These are phyloP conservation scores for Brachypteracias leptosomus DNA, from an alignment of 2,113 vertebrate genomes.

Conservation along the genomic window DNA sequence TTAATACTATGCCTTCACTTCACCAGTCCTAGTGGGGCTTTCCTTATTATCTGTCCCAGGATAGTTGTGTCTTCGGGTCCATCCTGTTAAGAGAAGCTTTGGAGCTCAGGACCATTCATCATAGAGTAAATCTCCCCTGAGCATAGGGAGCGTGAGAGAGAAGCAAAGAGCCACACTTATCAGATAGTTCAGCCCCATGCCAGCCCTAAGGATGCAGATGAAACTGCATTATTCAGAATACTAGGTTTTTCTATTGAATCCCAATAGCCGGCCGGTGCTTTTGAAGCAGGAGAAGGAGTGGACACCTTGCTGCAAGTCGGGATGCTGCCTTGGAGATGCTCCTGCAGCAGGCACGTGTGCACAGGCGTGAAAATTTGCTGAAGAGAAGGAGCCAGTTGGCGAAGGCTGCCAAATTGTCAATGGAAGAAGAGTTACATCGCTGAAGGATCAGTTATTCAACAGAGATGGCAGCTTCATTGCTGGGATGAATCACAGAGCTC, in stretches of 20 bases:
- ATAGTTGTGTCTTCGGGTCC: not conserved
- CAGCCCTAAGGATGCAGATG: not conserved
- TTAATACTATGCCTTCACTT: not conserved
- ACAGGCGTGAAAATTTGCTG: not conserved
- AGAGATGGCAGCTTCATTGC: slow-evolving; percentile 25
- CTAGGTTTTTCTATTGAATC: not conserved
- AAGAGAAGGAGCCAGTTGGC: not conserved
- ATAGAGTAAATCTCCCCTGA: not conserved
- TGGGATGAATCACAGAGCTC: not conserved
- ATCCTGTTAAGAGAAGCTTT: not conserved
- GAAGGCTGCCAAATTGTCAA: not conserved
- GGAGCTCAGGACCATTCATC: not conserved
- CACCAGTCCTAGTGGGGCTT: not conserved
- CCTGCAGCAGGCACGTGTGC: not conserved
- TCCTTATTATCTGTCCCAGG: not conserved
- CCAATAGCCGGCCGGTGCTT: not conserved
- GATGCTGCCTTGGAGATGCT: not conserved
- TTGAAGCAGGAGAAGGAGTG: not conserved
- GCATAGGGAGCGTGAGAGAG: not conserved
- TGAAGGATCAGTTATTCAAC: not conserved
- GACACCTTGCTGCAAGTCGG: not conserved
- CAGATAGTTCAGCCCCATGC: not conserved
- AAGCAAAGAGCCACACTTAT: fast-evolving
- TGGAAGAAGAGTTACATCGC: not conserved
- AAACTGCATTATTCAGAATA: slow-evolving; percentile 1